Evolutionary conservation across 2,113 vertebrate species (phyloP).

Genomic region (Arizona elegans): DNA sequence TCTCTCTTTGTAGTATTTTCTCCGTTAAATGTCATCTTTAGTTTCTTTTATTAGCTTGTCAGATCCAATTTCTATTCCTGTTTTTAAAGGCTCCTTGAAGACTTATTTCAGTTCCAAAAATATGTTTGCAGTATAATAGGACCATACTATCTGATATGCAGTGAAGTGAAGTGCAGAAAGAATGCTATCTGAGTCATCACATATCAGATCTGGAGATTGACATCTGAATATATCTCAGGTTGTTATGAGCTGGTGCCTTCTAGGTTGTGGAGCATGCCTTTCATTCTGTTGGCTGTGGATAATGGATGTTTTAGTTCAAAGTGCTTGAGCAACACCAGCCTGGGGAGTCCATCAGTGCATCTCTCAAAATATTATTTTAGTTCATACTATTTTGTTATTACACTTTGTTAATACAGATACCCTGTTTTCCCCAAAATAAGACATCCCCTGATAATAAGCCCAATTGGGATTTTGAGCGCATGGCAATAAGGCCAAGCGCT

Average conservation of each 20-base stretch:
- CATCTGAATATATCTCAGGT: background rate
- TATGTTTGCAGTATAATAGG: conserved; percentile 7
- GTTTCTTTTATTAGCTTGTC: background rate
- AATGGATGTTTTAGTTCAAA: background rate
- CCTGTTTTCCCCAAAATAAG: too few species aligned
- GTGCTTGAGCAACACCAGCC: background rate
- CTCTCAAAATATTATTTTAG: conserved; percentile 7
- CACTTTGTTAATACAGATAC: background rate
- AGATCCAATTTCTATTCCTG: background rate
- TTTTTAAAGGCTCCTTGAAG: conserved; percentile 7
- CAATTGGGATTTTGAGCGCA: too few species aligned
- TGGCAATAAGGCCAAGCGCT: too few species aligned
- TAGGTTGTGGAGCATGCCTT: background rate
- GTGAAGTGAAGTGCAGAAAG: background rate
- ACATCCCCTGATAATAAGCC: too few species aligned
- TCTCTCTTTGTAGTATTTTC: background rate
- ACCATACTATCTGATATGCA: background rate
- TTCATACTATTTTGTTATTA: conserved; percentile 33
- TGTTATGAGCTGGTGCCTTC: background rate
- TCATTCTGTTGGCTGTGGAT: background rate
- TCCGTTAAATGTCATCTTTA: background rate
- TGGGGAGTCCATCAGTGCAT: background rate
- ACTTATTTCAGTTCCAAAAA: background rate
- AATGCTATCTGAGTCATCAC: conserved; percentile 1
- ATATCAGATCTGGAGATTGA: background rate